Base-by-base conservation (phyloP, 2,113 vertebrate species). In the Poeciliopsis turrubarensis region DNA sequence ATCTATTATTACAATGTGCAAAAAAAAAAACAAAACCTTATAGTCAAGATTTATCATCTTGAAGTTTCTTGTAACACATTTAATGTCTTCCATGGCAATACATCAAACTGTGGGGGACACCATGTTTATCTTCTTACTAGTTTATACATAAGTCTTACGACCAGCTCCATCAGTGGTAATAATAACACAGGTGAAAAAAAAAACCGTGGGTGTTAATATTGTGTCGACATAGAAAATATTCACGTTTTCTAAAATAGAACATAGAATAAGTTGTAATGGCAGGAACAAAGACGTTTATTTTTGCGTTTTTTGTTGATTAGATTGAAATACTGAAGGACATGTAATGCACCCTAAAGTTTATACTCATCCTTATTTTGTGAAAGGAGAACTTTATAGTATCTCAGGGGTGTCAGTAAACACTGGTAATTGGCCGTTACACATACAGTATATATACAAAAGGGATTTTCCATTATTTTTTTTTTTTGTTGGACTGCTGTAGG, bases 1-100 rank as follows among this genome's bases (percentile, higher is more conserved):
- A 90, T 90, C 79, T 90, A 83, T 83, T 84, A 77, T 85, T 79
- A 86, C 80, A 70, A 41, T 72, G 60, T 41, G 51, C 64, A 32
- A 75, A 32, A 26, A 78, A 32, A 75, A 32, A 29, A 29, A 29
- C 2, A 27, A 68, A 78, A 44, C 51, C 72, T 70, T 71, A 39
- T 47, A 67, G 61, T 66, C 62, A 27, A 79, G 70, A 70, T 81
- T 81, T 14, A 78, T 82, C 74, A 80, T 76, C 41, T 39, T 82
- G 37, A 82, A 82, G 44, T 72, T 34, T 70, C 72, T 29, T 29
- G 31, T 34, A 47, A 26, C 70, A 12, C 3, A 3, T 37, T 63
- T 1, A 86, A 27, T 60, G 44, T 32, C 7, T 32, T 1, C 37
- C 37, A 67, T 1, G 27, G 60, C 30, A 14, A 60, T 84, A 32